Conservation (phyloP, 2,888 invertebrate genomes). For the Gibbula magus region DNA sequence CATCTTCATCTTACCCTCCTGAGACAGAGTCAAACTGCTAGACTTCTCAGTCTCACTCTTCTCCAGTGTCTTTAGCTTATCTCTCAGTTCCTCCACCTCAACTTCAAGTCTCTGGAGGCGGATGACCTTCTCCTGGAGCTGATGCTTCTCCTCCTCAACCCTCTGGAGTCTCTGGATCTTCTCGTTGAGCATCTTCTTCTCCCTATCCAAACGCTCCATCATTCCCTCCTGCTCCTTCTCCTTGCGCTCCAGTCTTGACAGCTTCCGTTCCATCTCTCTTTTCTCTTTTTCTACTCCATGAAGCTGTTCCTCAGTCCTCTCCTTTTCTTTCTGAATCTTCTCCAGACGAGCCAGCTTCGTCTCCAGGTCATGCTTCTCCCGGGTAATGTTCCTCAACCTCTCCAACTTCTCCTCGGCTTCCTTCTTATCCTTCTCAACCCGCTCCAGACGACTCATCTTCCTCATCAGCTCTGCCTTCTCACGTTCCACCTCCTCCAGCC, state of each 20-base stretch:
- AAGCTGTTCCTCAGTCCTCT: conserved; percentile 37
- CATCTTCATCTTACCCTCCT: neutral
- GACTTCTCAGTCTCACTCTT: neutral
- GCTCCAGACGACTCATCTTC: conserved; percentile 39
- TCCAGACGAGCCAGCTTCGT: conserved; percentile 31
- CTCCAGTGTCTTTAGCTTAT: conserved; percentile 18
- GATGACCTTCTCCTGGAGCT: conserved; percentile 43
- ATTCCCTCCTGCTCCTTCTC: conserved; percentile 1
- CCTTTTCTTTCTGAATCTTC: conserved; percentile 35
- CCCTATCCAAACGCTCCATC: conserved; percentile 33
- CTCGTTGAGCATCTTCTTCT: conserved; percentile 34
- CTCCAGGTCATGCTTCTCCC: conserved; percentile 37
- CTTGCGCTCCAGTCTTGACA: conserved; percentile 41
- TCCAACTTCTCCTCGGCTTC: conserved; percentile 10
- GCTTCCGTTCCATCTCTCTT: conserved; percentile 33
- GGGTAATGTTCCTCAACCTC: conserved; percentile 22
- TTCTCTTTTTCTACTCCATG: conserved; percentile 36
- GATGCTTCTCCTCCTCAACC: conserved; percentile 28
- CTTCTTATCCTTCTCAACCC: conserved; percentile 27
- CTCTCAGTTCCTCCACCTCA: conserved; percentile 41
- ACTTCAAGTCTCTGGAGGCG: conserved; percentile 37
- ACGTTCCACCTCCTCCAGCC: conserved; percentile 35
- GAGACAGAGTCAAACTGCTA: neutral
- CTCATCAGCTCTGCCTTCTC: conserved; percentile 36
- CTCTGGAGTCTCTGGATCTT: conserved; percentile 29